phyloP scores from a whole-genome alignment of 2,888 invertebrate genomes.

The Acholoe squamosa region DNA sequence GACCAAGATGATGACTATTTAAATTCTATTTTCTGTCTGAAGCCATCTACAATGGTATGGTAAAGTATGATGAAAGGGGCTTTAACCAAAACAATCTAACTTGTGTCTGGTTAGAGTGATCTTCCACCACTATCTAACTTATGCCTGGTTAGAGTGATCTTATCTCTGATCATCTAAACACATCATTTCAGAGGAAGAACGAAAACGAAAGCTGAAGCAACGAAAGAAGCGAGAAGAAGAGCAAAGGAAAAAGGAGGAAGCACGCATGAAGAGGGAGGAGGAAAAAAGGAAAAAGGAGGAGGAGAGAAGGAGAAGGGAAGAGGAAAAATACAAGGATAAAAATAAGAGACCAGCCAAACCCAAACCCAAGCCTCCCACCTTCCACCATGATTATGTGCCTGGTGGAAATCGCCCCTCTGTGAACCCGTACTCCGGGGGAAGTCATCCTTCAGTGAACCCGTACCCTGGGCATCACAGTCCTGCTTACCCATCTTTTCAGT shows the following conservation, averaged over 20 bases:
- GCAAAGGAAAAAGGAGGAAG: not conserved
- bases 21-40: too few relatives aligned
- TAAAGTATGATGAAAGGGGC: too few relatives aligned
- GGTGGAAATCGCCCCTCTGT: not conserved
- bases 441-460: not conserved
- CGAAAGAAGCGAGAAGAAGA: not conserved
- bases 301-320: not conserved
- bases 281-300: not conserved
- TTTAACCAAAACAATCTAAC: too few relatives aligned
- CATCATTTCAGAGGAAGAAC: not conserved
- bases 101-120: too few relatives aligned
- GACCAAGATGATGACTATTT: too few relatives aligned
- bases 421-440: not conserved
- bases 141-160: too few relatives aligned
- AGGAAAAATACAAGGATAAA: not conserved
- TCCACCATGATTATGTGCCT: not conserved
- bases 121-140: too few relatives aligned
- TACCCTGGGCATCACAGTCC: not conserved
- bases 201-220: not conserved
- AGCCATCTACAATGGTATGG: too few relatives aligned
- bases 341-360: not conserved
- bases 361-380: not conserved
- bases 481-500: not conserved
- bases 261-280: not conserved
- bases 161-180: too few relatives aligned